Evolutionary conservation across 2,888 invertebrate genomes (phyloP).

Genomic region (Stegana nigrithorax): DNA sequence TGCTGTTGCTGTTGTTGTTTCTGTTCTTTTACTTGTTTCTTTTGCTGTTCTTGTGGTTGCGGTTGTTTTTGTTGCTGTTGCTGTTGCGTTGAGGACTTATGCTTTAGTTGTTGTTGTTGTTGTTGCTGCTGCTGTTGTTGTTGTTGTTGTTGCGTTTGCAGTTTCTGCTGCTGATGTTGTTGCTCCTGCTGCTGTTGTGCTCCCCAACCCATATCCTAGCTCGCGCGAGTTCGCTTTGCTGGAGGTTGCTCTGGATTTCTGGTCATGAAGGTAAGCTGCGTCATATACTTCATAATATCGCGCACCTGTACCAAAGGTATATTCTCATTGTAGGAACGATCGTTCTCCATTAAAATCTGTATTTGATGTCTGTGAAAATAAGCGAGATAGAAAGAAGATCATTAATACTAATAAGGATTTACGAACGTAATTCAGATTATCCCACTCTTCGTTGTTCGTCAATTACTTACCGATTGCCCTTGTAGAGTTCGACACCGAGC

Average conservation of each 20-base stretch:
- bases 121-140: constrained; percentile 45
- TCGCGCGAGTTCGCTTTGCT: constrained; percentile 66
- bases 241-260: constrained; percentile 68
- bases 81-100: too few species aligned
- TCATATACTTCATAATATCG: constrained; percentile 87
- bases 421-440: not conserved
- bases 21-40: constrained; percentile 25
- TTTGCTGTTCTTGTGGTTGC: constrained; percentile 28
- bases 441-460: not conserved
- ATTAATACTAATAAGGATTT: not conserved
- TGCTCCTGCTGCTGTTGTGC: constrained; percentile 65
- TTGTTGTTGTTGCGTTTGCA: constrained; percentile 44
- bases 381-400: constrained; percentile 4
- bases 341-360: constrained; percentile 80
- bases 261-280: constrained; percentile 89
- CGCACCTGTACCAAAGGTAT: constrained; percentile 85
- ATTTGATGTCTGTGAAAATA: constrained; percentile 75
- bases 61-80: constrained; percentile 32
- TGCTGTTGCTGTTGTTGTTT: constrained; percentile 36
- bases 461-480: constrained; percentile 82
- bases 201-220: constrained; percentile 70
- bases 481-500: constrained; percentile 81
- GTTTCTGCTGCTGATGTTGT: constrained; percentile 49
- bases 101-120: constrained; percentile 23
- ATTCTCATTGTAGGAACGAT: constrained; percentile 80